Conservation (phyloP, 1,140 invertebrate species). For the Riptortus pedestris region DNA sequence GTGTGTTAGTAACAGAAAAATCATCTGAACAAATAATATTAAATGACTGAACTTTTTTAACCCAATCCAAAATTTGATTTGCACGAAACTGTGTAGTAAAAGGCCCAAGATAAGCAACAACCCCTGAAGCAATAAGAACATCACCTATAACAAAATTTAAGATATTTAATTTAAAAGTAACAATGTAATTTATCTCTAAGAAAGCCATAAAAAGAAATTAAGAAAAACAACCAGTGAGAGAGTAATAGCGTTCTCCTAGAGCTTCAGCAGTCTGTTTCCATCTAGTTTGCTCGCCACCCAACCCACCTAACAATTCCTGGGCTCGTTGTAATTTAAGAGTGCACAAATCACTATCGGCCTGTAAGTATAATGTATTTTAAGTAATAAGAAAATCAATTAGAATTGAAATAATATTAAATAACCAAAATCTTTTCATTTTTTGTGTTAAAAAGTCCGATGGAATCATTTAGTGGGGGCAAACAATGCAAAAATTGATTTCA, state of each 20-base stretch:
- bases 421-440: too few relatives aligned
- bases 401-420: too few relatives aligned
- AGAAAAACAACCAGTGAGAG: constrained; percentile 38
- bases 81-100: constrained; percentile 70
- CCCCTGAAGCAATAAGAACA: constrained; percentile 73
- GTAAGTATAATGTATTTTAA: constrained; percentile 24
- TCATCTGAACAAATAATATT: constrained; percentile 63
- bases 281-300: constrained; percentile 69
- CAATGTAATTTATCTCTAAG: neutral
- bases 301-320: constrained; percentile 78
- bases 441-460: too few relatives aligned
- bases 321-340: constrained; percentile 83
- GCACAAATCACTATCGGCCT: constrained; percentile 72
- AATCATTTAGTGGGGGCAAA: too few relatives aligned
- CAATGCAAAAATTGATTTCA: too few relatives aligned
- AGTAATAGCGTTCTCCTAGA: constrained; percentile 53
- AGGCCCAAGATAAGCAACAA: constrained; percentile 83
- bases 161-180: constrained; percentile 9
- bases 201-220: neutral
- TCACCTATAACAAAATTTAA: constrained; percentile 50
- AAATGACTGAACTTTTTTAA: constrained; percentile 48
- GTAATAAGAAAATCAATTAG: too few relatives aligned
- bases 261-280: constrained; percentile 70
- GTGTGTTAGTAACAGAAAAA: constrained; percentile 60
- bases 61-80: constrained; percentile 63